Percentiles rank a stretch among this genome's conserved stretches.
These are phyloP conservation scores for Pluvialis apricaria DNA, from an alignment of 2,113 vertebrate species.

Conservation along the genomic window DNA sequence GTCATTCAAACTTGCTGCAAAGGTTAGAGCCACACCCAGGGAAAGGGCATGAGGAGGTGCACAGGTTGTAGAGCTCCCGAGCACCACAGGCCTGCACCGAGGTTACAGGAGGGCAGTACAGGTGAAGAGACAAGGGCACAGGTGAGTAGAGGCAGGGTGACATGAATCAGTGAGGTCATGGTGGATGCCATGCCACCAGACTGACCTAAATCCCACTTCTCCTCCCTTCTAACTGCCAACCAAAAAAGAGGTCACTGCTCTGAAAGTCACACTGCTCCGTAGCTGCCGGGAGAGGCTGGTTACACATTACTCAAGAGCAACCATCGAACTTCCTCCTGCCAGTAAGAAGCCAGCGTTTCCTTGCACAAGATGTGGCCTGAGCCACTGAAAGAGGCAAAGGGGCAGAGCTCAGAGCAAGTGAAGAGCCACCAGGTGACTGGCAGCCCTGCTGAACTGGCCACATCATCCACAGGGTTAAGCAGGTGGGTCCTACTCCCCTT, in stretches of 20 bases:
- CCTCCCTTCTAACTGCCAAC: constrained; percentile 45
- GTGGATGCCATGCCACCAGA: neutral
- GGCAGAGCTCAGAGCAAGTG: neutral
- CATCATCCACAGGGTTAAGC: neutral
- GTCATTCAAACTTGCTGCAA: neutral
- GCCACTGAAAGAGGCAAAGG: constrained; percentile 18
- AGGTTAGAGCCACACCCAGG: neutral
- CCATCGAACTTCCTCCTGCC: constrained; percentile 21
- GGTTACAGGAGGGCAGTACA: neutral
- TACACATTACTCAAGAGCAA: constrained; percentile 57
- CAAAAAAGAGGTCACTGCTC: constrained; percentile 36
- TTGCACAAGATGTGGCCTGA: constrained; percentile 38
- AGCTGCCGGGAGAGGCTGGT: neutral
- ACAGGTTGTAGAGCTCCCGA: neutral
- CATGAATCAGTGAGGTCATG: neutral
- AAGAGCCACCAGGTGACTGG: neutral
- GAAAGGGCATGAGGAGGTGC: neutral
- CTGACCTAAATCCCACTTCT: constrained; percentile 45
- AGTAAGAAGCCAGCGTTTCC: neutral
- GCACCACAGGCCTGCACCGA: rapidly evolving
- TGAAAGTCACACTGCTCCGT: neutral
- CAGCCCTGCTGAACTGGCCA: neutral
- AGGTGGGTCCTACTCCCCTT: neutral
- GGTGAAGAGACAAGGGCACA: neutral
- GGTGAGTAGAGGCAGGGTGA: neutral